Evolutionary conservation across 2,113 vertebrate genomes (phyloP).

Genomic region (Hemiscyllium ocellatum): DNA sequence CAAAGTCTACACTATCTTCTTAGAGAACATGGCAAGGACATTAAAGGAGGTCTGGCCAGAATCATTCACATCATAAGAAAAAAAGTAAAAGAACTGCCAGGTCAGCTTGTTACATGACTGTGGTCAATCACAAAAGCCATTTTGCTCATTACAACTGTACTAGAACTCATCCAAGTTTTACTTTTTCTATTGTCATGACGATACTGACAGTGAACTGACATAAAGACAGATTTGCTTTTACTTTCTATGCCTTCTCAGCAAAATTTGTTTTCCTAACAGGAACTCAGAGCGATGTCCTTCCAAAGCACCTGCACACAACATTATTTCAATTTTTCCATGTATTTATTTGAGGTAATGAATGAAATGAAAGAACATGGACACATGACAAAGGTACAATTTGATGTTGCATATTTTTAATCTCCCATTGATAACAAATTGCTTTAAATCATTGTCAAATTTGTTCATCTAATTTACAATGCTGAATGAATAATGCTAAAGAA

Average conservation of each 20-base stretch:
- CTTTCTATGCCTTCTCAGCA: neutral
- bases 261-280: neutral
- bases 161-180: neutral
- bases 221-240: neutral
- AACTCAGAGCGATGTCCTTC: neutral
- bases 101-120: neutral
- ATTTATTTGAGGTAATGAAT: neutral
- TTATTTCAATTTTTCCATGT: neutral
- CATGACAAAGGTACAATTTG: neutral
- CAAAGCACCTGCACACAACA: neutral
- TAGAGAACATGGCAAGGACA: neutral
- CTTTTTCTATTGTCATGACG: neutral
- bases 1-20: neutral
- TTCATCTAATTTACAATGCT: neutral
- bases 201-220: neutral
- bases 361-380: neutral
- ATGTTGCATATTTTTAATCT: neutral
- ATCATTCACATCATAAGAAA: neutral
- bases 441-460: neutral
- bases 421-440: neutral
- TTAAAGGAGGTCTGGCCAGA: neutral
- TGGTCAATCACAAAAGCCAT: neutral
- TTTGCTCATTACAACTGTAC: neutral
- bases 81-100: neutral
- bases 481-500: neutral